Conservation (phyloP, 2,888 invertebrate species). For the Ornithoptera alexandrae region DNA sequence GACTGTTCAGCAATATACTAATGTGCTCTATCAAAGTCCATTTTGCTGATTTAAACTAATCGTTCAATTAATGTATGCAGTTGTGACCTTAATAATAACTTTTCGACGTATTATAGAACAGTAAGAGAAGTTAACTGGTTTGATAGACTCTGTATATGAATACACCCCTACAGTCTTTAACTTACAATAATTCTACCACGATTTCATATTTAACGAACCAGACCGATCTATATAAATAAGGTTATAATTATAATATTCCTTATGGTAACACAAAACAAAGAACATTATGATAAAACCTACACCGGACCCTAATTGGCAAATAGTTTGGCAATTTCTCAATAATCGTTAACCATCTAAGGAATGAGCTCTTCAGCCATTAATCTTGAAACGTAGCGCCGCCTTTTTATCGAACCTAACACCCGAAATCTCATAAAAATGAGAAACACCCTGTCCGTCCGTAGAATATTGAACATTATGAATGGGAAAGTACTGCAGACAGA, state of each 20-base stretch:
- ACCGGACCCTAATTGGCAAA: slow-evolving; percentile 44
- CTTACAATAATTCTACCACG: too few species aligned
- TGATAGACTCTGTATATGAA: too few species aligned
- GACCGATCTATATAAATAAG: too few species aligned
- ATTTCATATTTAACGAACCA: too few species aligned
- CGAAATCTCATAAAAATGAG: too few species aligned
- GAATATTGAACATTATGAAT: too few species aligned
- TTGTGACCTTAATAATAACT: slow-evolving; percentile 2
- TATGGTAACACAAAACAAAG: neutral
- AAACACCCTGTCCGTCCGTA: too few species aligned
- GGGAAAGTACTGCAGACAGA: too few species aligned
- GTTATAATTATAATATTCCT: too few species aligned
- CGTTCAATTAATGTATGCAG: slow-evolving; percentile 3
- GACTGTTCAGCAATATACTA: neutral
- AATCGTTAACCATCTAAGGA: slow-evolving; percentile 49
- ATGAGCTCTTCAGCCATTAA: slow-evolving; percentile 63
- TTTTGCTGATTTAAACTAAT: slow-evolving; percentile 8
- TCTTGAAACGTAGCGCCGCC: slow-evolving; percentile 67
- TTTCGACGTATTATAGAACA: neutral
- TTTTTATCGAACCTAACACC: slow-evolving; percentile 44
- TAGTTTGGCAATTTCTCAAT: slow-evolving; percentile 49
- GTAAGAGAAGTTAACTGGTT: neutral
- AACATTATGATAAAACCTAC: neutral
- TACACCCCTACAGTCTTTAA: too few species aligned
- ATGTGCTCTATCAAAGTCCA: slow-evolving; percentile 13